Evolutionary conservation across 2,113 vertebrate species (phyloP).

Genomic region (Pimephales promelas): DNA sequence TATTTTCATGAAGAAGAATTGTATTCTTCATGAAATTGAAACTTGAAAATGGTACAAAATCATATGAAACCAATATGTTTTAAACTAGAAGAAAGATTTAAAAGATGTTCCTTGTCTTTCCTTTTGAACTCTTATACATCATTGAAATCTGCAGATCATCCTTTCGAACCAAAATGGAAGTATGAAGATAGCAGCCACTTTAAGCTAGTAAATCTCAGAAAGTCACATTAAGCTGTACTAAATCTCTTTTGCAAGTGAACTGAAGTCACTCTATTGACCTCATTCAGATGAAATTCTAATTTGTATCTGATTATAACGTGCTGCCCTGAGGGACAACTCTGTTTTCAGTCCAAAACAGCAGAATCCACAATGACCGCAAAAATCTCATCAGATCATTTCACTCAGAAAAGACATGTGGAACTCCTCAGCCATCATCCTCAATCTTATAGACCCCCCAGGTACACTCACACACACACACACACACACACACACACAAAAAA

Average conservation of each 20-base stretch:
- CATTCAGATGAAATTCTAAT: constrained; percentile 56
- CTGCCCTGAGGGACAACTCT: constrained; percentile 42
- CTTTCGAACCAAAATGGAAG: background rate
- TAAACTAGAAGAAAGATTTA: background rate
- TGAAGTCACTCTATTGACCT: constrained; percentile 42
- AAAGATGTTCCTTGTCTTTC: background rate
- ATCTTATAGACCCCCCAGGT: constrained; percentile 51
- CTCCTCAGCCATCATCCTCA: constrained; percentile 45
- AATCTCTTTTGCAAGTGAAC: constrained; percentile 47
- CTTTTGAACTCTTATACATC: background rate
- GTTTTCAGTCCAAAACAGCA: constrained; percentile 54
- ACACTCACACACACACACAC: constrained; percentile 35
- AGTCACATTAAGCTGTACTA: constrained; percentile 35
- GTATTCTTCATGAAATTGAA: background rate
- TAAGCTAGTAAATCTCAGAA: constrained; percentile 7
- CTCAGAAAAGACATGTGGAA: constrained; percentile 41
- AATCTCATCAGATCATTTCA: constrained; percentile 49
- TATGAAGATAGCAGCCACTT: background rate
- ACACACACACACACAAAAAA: too few species aligned
- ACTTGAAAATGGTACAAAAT: background rate
- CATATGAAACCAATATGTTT: background rate
- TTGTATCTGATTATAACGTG: constrained; percentile 49
- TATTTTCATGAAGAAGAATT: background rate
- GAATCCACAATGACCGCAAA: constrained; percentile 52
- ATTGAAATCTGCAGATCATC: background rate